Percentiles rank a stretch among this genome's conserved stretches.
Evolutionary conservation across 2,113 vertebrate genomes (phyloP).

Genomic region (Solea solea): DNA sequence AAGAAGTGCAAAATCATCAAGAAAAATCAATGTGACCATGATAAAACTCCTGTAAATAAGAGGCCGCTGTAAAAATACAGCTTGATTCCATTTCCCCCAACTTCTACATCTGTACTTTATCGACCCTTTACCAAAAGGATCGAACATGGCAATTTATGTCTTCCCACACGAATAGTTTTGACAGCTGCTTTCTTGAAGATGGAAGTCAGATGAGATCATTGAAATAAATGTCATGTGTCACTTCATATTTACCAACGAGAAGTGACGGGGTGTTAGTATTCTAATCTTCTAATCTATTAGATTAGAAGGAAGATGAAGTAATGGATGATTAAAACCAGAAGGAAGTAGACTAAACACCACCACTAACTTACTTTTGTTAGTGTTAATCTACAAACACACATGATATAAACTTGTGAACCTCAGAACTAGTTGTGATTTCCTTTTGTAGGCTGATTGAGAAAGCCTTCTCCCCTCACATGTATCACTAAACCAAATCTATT

Average conservation of each 20-base stretch:
- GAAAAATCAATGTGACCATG: too few species aligned
- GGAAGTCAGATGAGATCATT: not conserved
- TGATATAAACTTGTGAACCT: not conserved
- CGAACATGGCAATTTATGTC: not conserved
- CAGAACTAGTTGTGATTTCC: constrained; percentile 2
- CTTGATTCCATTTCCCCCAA: not conserved
- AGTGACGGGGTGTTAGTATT: too few species aligned
- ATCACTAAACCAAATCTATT: not conserved
- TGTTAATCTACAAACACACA: not conserved
- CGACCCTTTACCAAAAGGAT: not conserved
- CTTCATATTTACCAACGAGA: not conserved
- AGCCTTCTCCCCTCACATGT: not conserved
- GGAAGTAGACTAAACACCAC: too few species aligned
- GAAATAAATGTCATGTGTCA: not conserved
- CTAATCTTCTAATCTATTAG: not conserved
- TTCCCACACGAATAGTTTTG: not conserved
- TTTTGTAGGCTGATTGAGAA: not conserved
- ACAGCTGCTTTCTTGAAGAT: not conserved
- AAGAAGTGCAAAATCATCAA: not conserved
- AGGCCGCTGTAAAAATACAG: not conserved
- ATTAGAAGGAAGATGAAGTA: too few species aligned
- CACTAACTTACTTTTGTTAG: not conserved
- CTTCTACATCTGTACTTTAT: not conserved
- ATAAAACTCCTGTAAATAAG: too few species aligned
- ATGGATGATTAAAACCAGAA: too few species aligned